Evolutionary conservation across 1,140 invertebrate genomes (phyloP), one percentile per base, ranked within the genome.

Genomic region (Euwallacea fornicatus): DNA sequence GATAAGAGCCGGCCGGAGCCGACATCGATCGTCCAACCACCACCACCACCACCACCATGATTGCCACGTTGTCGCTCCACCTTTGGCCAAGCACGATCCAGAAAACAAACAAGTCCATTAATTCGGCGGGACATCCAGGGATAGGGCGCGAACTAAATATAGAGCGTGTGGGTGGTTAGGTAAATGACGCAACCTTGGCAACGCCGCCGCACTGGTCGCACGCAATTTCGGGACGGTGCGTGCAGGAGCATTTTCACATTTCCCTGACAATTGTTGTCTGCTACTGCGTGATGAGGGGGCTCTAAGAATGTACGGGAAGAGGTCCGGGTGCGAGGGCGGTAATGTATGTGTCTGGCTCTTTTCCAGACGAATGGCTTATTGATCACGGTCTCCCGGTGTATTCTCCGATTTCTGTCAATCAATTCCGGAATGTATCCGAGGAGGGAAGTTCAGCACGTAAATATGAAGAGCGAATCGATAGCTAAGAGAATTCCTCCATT

Each of bases 1-100:
- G 72, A 75, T 75, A 73, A n/a, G 42, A 21, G 65, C 7, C 4
- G 42, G 55, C 44, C 59, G 58, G 53, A 62, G 42, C 66, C 59
- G 63, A 65, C 60, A 61, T 62, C 73, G 67, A 65, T 64, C 54
- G 60, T 16, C 44, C 50, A 7, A 16, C n/a, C 16, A 15, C 9
- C 55, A 16, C n/a, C 55, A 10, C 46, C 43, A 44, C 69, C 43
- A 60, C 50, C 42, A 43, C n/a, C 33, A 21, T 43, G 21, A 13
- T 44, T 44, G 46, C 62, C 59, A 42, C 8, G 41, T 44, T 58
- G 21, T 42, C 33, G 11, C 13, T 13, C 13, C 9, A 11, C 46
- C 9, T 11, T 13, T 50, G 46, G 13, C 9, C 9, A 2, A 50
- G 3, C 46, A 6, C 46, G 13, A 13, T 50, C 13, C 46, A 50